A percentile compares a stretch with the other conserved stretches of the same genome.
These are phyloP conservation scores for Caranx melampygus DNA, from an alignment of 2,113 vertebrate genomes.

Conservation along the genomic window DNA sequence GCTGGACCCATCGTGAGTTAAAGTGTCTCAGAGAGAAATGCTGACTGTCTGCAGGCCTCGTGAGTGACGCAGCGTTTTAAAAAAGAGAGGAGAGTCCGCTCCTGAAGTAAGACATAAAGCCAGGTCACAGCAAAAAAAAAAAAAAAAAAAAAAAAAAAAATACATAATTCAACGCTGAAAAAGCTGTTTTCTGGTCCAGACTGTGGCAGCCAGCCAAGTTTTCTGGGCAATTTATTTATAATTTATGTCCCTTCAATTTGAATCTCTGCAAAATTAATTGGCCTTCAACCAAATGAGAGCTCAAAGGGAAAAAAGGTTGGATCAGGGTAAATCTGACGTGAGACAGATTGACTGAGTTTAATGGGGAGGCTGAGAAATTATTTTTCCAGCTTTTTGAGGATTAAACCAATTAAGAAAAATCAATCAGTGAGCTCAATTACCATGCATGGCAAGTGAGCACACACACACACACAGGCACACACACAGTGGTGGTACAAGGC, in stretches of 20 bases:
- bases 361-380: constrained; percentile 15
- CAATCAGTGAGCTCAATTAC: background rate
- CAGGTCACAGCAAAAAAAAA: background rate
- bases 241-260: constrained; percentile 51
- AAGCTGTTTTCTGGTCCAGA: constrained; percentile 6
- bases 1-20: background rate
- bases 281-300: constrained; percentile 31
- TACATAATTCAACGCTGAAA: constrained; percentile 41
- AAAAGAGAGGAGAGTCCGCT: background rate
- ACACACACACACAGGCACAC: constrained; percentile 6
- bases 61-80: constrained; percentile 41
- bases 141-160: constrained; percentile 4
- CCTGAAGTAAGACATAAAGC: background rate
- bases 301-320: background rate
- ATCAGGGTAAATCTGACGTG: background rate
- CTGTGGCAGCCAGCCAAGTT: constrained; percentile 24
- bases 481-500: background rate
- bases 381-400: constrained; percentile 33
- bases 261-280: constrained; percentile 52
- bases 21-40: constrained; percentile 9
- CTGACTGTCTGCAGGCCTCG: constrained; percentile 1
- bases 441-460: background rate
- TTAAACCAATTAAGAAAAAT: constrained; percentile 44
- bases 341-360: constrained; percentile 23
- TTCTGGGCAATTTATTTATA: constrained; percentile 29